Evolutionary conservation across 1,140 invertebrate genomes (phyloP).

Genomic region (Dinoponera quadriceps): DNA sequence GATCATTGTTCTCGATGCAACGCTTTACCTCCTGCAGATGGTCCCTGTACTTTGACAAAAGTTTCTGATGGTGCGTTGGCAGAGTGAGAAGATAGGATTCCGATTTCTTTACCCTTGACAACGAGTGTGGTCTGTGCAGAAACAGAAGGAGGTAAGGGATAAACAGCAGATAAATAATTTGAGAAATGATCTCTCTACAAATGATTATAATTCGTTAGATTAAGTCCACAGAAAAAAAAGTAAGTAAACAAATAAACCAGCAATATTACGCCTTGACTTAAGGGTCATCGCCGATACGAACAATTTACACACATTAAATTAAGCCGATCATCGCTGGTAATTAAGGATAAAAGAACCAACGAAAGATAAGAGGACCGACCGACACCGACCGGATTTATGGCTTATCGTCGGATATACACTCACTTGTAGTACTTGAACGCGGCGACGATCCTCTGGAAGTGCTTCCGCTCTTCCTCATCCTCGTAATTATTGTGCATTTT

Average conservation of each 20-base stretch:
- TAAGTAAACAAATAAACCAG: too few relatives aligned
- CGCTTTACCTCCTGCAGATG: conserved; percentile 91
- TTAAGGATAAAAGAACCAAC: conserved; percentile 11
- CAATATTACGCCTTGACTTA: too few relatives aligned
- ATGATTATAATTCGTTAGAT: too few relatives aligned
- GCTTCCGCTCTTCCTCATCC: conserved; percentile 90
- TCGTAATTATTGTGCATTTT: conserved; percentile 83
- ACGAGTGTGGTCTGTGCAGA: conserved; percentile 86
- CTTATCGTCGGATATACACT: conserved; percentile 70
- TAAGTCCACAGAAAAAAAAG: not conserved
- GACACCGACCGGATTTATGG: not conserved
- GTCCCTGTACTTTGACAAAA: conserved; percentile 91
- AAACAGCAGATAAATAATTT: not conserved
- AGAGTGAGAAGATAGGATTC: conserved; percentile 91
- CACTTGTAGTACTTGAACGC: conserved; percentile 94
- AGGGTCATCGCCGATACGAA: too few relatives aligned
- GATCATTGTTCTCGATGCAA: conserved; percentile 94
- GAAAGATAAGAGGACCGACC: conserved; percentile 2
- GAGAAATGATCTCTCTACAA: too few relatives aligned
- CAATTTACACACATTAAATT: not conserved
- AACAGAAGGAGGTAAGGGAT: conserved; percentile 24
- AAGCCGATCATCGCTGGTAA: not conserved
- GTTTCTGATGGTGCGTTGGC: conserved; percentile 90
- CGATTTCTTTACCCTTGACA: conserved; percentile 89
- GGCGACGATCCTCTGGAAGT: conserved; percentile 92